phyloP scores from a whole-genome alignment of 2,113 vertebrate species.

The Amphiprion percula region DNA sequence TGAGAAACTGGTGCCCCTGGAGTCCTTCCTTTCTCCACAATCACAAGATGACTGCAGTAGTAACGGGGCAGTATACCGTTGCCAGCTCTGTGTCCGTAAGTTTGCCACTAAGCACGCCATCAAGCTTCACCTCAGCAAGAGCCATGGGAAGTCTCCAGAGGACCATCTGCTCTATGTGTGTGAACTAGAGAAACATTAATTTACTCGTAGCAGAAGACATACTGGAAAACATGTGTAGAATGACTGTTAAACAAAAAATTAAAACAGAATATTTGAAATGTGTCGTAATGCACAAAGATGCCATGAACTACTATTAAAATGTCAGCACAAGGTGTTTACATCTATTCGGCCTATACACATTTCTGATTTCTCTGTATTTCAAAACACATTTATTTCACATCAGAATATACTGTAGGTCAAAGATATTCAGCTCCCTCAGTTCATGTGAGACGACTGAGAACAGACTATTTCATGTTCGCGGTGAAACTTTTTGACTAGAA shows the following conservation, averaged over 20 bases:
- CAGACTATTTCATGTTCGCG: conserved; percentile 25
- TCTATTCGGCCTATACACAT: conserved; percentile 87
- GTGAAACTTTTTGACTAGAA: conserved; percentile 64
- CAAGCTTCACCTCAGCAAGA: conserved; percentile 98
- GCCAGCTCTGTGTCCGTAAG: conserved; percentile 95
- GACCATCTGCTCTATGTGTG: conserved; percentile 95
- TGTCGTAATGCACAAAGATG: conserved; percentile 85
- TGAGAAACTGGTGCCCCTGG: conserved; percentile 87
- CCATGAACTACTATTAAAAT: conserved; percentile 89
- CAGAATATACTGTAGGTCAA: conserved; percentile 63
- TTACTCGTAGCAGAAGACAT: conserved; percentile 55
- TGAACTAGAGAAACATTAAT: conserved; percentile 94
- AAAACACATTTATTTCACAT: conserved; percentile 69
- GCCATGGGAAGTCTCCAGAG: conserved; percentile 95
- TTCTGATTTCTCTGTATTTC: conserved; percentile 82
- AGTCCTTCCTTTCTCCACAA: conserved; percentile 82
- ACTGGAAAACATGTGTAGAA: conserved; percentile 56
- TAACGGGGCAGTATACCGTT: conserved; percentile 89
- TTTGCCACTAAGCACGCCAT: conserved; percentile 98
- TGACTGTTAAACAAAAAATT: conserved; percentile 37
- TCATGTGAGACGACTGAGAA: conserved; percentile 37
- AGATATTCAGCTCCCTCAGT: conserved; percentile 57
- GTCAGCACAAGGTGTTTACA: conserved; percentile 94
- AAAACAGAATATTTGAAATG: conserved; percentile 45
- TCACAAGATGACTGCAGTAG: conserved; percentile 90